Percentiles rank a stretch among this genome's conserved stretches.
phyloP scores from a whole-genome alignment of 2,888 invertebrate species.

The Agrochola circellaris region DNA sequence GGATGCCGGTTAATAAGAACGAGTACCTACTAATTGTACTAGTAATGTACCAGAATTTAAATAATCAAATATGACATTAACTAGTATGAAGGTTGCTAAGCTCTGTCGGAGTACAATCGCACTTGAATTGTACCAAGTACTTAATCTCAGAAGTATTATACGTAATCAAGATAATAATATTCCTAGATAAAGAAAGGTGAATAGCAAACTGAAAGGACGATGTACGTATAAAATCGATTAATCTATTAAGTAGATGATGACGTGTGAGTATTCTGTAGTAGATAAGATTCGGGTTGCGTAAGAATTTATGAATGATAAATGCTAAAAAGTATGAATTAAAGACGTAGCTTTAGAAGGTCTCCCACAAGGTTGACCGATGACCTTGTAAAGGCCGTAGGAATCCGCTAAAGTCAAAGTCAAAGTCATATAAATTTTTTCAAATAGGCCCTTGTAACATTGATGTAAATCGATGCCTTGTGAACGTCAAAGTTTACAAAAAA shows the following conservation, averaged over 20 bases:
- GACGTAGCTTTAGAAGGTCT: no score
- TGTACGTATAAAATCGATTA: not conserved
- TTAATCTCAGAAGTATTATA: conserved; percentile 3
- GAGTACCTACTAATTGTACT: not conserved
- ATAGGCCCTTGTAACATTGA: no score
- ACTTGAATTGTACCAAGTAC: conserved; percentile 28
- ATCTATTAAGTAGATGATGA: not conserved
- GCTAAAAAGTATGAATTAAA: not conserved
- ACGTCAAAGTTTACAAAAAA: no score
- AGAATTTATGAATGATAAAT: not conserved
- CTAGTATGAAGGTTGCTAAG: not conserved
- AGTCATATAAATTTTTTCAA: no score
- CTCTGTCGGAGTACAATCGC: conserved; percentile 3
- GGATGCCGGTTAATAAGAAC: no score
- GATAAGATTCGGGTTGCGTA: conserved; percentile 14
- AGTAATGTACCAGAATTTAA: not conserved
- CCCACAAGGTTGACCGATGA: no score
- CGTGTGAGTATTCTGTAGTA: not conserved
- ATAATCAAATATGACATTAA: not conserved
- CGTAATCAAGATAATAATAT: not conserved
- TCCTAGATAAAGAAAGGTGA: conserved; percentile 10
- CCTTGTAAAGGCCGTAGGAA: no score
- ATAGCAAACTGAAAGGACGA: conserved; percentile 5
- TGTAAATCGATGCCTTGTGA: no score
- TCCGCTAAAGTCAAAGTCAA: no score